A percentile compares a stretch with the other conserved stretches of the same genome.
phyloP scores from a whole-genome alignment of 2,113 vertebrate species.

The Halichoeres trimaculatus region DNA sequence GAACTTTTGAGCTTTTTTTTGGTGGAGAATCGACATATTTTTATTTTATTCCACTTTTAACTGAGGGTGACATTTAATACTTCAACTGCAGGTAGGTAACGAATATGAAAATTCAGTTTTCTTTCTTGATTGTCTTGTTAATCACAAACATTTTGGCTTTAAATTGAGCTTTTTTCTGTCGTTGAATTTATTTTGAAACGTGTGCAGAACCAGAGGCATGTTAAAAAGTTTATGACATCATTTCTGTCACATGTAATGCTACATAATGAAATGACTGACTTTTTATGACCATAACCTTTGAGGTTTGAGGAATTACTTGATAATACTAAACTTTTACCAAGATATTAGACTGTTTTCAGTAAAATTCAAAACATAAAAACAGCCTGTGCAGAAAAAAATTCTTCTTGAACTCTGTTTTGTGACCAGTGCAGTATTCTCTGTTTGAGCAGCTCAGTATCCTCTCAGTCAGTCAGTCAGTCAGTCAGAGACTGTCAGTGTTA shows the following conservation, averaged over 20 bases:
- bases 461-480: conserved; percentile 24
- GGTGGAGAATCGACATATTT: conserved; percentile 33
- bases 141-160: not conserved
- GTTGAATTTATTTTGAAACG: conserved; percentile 12
- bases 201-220: not conserved
- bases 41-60: conserved; percentile 23
- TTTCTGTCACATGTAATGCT: too few species aligned
- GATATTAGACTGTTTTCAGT: too few species aligned
- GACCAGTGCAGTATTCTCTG: conserved; percentile 43
- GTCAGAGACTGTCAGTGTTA: conserved; percentile 47
- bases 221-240: not conserved
- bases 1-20: conserved; percentile 27
- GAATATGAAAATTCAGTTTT: not conserved
- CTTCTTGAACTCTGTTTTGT: conserved; percentile 1
- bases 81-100: conserved; percentile 71
- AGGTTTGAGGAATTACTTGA: too few species aligned
- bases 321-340: too few species aligned
- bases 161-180: not conserved
- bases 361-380: not conserved
- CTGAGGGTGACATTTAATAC: conserved; percentile 35
- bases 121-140: not conserved
- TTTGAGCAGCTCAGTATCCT: conserved; percentile 23
- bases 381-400: not conserved
- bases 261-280: too few species aligned
- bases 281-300: too few species aligned